These are phyloP conservation scores for Sula dactylatra DNA, from an alignment of 2,113 vertebrate genomes.

Conservation along the genomic window DNA sequence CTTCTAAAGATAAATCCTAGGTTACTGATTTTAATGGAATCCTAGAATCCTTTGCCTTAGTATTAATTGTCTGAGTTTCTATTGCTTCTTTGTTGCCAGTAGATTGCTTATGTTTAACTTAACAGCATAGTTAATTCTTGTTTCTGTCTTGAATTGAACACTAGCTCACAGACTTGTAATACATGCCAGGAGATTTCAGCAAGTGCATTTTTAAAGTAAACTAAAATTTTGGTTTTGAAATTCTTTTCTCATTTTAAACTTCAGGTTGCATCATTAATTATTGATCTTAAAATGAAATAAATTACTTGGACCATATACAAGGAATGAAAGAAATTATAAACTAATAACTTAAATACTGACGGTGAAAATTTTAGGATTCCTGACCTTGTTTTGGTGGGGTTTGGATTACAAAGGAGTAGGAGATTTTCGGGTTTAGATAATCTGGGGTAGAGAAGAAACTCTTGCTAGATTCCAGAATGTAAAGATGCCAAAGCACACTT, in stretches of 20 bases:
- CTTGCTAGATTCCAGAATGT: background rate
- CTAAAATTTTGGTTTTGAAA: background rate
- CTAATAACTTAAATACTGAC: conserved; percentile 37
- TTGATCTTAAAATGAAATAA: background rate
- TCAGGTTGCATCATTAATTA: background rate
- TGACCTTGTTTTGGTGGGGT: background rate
- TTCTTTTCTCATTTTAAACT: background rate
- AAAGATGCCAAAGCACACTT: background rate
- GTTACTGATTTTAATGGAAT: conserved; percentile 54
- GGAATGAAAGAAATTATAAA: background rate
- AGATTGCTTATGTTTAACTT: background rate
- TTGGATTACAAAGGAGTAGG: background rate
- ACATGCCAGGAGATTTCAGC: background rate
- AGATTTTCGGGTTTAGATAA: conserved; percentile 28
- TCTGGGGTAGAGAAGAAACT: background rate
- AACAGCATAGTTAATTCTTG: conserved; percentile 12
- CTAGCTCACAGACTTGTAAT: background rate
- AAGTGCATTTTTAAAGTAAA: background rate
- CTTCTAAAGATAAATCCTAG: conserved; percentile 55
- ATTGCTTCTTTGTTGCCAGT: background rate
- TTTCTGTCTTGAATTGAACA: background rate
- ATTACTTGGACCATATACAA: background rate
- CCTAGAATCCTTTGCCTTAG: conserved; percentile 58
- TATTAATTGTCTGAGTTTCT: conserved; percentile 22
- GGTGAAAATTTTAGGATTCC: conserved; percentile 59